Conservation (phyloP, 2,113 vertebrate genomes). For the Halcyon malimbica region DNA sequence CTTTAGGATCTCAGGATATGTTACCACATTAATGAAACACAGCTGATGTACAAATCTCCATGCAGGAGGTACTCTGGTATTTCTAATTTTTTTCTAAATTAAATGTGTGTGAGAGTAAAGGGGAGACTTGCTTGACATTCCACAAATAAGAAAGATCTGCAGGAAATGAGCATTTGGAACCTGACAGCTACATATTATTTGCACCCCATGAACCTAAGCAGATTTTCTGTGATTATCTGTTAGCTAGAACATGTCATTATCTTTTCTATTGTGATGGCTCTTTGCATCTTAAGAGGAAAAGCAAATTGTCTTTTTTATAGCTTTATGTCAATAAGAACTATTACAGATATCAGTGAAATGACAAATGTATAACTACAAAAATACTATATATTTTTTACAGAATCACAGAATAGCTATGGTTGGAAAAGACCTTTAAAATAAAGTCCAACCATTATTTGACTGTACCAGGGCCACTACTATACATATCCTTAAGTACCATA, state of each 20-base stretch:
- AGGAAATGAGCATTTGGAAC: slow-evolving; percentile 2
- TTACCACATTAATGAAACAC: background rate
- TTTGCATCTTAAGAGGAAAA: background rate
- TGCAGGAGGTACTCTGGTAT: background rate
- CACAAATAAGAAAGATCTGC: slow-evolving; percentile 4
- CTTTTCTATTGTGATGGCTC: background rate
- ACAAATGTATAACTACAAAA: background rate
- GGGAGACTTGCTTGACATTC: background rate
- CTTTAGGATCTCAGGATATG: background rate
- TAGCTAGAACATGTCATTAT: slow-evolving; percentile 1
- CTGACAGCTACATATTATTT: slow-evolving; percentile 15
- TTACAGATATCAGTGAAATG: background rate
- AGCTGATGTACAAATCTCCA: slow-evolving; percentile 12
- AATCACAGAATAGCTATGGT: no score
- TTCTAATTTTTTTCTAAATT: slow-evolving; percentile 46
- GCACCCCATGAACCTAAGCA: background rate
- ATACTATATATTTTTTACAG: background rate
- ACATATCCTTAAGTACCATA: no score
- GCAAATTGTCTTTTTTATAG: background rate
- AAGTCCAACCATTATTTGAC: no score
- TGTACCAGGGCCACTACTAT: no score
- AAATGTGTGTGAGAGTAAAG: slow-evolving; percentile 26
- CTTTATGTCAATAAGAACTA: background rate
- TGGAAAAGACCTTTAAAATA: no score
- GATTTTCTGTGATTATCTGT: slow-evolving; percentile 5